Conservation (phyloP, 1,140 invertebrate genomes). For the Drosophila mojavensis region DNA sequence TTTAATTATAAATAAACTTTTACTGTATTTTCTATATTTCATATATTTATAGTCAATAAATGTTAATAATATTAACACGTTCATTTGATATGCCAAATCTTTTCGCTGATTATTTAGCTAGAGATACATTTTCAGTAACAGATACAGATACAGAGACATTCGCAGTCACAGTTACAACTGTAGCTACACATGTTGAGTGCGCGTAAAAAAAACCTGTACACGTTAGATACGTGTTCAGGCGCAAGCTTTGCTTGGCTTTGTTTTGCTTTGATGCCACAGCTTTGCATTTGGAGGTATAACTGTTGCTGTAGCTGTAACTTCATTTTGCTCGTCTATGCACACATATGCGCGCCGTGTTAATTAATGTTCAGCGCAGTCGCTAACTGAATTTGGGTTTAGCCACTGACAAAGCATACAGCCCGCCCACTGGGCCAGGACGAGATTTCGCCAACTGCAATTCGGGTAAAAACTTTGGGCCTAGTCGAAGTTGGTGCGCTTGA, state of each 20-base stretch:
- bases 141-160: conserved; percentile 11
- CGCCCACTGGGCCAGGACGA: conserved; percentile 13
- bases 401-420: conserved; percentile 8
- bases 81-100: too few relatives aligned
- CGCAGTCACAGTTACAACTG: conserved; percentile 14
- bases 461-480: conserved; percentile 48
- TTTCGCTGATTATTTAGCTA: not conserved
- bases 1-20: too few relatives aligned
- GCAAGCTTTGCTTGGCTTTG: conserved; percentile 4
- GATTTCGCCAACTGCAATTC: conserved; percentile 75
- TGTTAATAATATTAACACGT: too few relatives aligned
- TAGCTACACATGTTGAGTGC: conserved; percentile 26
- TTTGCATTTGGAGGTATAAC: conserved; percentile 30
- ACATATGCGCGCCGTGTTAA: conserved; percentile 59
- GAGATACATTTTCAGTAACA: conserved; percentile 28
- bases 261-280: conserved; percentile 11
- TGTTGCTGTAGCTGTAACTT: conserved; percentile 24
- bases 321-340: conserved; percentile 18
- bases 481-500: conserved; percentile 59
- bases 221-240: conserved; percentile 49
- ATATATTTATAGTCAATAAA: too few relatives aligned
- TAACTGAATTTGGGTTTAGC: conserved; percentile 67
- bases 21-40: too few relatives aligned
- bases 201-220: conserved; percentile 58
- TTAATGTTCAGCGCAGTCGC: conserved; percentile 59